Base-by-base conservation (phyloP, 2,113 vertebrate species). In the Cyprinodon variegatus region DNA sequence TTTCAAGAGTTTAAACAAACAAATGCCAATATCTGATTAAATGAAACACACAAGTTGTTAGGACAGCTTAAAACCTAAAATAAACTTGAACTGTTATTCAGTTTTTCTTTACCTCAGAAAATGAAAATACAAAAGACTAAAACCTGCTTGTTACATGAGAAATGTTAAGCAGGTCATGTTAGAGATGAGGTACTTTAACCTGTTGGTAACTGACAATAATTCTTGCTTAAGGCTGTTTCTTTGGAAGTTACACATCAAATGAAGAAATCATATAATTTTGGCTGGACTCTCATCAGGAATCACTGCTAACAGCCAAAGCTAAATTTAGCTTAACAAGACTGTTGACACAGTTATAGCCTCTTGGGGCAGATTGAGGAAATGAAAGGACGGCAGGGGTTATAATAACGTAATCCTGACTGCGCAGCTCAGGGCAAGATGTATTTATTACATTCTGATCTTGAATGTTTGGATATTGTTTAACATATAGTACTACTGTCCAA, bases 301-400 rank as follows among this genome's bases (percentile, higher is more conserved):
- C 70, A 63, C 65, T 0, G 15, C 70, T 85, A 81, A 85, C 15
- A 45, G 78, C 81, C 38, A 59, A n/a, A 22, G 61, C 77, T 84
- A 86, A 89, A 88, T 82, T 86, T 76, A 87, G 71, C 74, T 78
- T 69, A 79, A 83, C 82, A 85, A 88, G 78, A 59, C 70, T 82
- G 84, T 88, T 37, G 36, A 87, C 84, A 86, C 70, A 77, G 65
- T 86, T 79, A 84, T 73, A 65, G 64, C 74, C 71, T 76, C 72
- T 65, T 48, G 66, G 65, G 65, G 46, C 11, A 12, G 40, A 8
- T 4, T 46, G 59, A 66, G 41, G 71, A 67, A 77, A 73, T 53
- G 75, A 74, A 48, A 72, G 70, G 65, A 81, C 61, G 65, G 39
- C 74, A 70, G 76, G 85, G 62, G 72, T 82, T 72, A 72, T 38